Evolutionary conservation across 2,888 invertebrate species (phyloP).

Genomic region (Erpobdella octoculata): DNA sequence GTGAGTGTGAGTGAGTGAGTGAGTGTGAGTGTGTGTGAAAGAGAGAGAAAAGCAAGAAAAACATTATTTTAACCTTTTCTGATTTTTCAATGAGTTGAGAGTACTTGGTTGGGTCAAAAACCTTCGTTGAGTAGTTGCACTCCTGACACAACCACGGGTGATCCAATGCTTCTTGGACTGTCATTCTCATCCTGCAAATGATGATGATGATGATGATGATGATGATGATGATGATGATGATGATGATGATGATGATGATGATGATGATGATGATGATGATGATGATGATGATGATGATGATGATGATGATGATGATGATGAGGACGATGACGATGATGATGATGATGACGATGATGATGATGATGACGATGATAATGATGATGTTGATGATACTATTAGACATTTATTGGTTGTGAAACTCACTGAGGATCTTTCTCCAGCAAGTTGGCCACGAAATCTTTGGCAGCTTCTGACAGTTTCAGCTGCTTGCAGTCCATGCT

Average conservation of each 20-base stretch:
- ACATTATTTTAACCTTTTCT: too few relatives aligned
- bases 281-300: conserved; percentile 22
- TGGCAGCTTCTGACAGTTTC: not conserved
- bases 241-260: conserved; percentile 13
- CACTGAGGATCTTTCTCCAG: conserved; percentile 4
- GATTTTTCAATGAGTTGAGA: too few relatives aligned
- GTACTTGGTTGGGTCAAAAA: not conserved
- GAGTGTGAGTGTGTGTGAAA: too few relatives aligned
- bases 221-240: conserved; percentile 18
- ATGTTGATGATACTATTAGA: not conserved
- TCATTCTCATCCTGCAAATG: conserved; percentile 15
- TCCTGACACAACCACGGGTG: conserved; percentile 18
- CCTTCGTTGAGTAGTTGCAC: conserved; percentile 4
- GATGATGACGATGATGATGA: not conserved
- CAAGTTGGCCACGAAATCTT: conserved; percentile 15
- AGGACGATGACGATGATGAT: not conserved
- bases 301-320: not conserved
- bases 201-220: not conserved
- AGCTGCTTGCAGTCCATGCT: not conserved
- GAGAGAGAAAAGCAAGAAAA: too few relatives aligned
- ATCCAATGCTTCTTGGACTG: conserved; percentile 9
- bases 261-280: conserved; percentile 18
- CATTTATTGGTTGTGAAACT: not conserved
- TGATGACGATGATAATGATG: conserved; percentile 1
- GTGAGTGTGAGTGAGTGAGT: too few relatives aligned